These are phyloP conservation scores for Epinephelus fuscoguttatus DNA, from an alignment of 2,113 vertebrate genomes.

Conservation along the genomic window DNA sequence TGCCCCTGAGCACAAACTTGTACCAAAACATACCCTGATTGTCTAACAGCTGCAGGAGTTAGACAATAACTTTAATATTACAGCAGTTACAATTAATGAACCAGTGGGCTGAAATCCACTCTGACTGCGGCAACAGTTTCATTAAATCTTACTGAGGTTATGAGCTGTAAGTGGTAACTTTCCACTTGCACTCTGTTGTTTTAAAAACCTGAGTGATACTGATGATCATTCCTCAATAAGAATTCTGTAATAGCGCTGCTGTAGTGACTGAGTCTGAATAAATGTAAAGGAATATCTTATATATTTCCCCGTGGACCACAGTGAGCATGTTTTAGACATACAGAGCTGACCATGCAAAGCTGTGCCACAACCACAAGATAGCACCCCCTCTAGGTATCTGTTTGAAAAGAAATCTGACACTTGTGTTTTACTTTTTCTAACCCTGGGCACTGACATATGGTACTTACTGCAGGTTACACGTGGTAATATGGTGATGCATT, in stretches of 20 bases:
- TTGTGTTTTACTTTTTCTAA: conserved; percentile 40
- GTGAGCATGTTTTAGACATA: background rate
- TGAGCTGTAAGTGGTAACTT: conserved; percentile 20
- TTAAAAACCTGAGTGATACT: conserved; percentile 29
- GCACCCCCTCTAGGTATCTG: background rate
- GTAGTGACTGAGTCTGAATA: background rate
- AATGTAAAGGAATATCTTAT: background rate
- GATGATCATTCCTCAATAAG: background rate
- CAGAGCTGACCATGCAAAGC: conserved; percentile 30
- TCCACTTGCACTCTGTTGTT: conserved; percentile 1
- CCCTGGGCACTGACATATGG: conserved; percentile 36
- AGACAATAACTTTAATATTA: conserved; percentile 2
- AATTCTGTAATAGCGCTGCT: background rate
- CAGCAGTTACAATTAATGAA: background rate
- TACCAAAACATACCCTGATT: background rate
- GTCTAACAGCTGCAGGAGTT: background rate
- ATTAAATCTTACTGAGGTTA: background rate
- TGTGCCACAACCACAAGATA: conserved; percentile 15
- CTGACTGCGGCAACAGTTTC: background rate
- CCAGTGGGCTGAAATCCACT: background rate
- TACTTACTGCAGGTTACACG: conserved; percentile 53
- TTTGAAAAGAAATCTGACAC: background rate
- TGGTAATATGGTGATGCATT: conserved; percentile 37
- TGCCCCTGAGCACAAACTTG: background rate
- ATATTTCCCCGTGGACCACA: background rate